phyloP scores from a whole-genome alignment of 1,140 invertebrate genomes.

The Cardiocondyla obscurior region DNA sequence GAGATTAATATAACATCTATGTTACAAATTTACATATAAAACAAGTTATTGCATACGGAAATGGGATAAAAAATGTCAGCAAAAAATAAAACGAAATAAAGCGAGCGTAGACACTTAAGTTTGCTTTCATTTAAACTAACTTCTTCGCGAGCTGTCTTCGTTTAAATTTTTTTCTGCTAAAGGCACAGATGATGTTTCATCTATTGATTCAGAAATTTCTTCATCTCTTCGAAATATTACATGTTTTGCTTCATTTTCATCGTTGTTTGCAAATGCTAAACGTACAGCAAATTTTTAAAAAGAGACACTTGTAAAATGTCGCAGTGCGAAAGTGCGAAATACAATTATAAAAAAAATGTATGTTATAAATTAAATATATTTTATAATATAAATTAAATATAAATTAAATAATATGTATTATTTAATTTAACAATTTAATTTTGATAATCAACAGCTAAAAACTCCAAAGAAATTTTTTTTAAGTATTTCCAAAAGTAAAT shows the following conservation, averaged over 20 bases:
- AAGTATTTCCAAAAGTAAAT: not conserved
- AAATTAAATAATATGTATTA: no score
- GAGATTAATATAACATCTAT: not conserved
- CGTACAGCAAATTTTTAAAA: not conserved
- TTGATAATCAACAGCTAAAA: not conserved
- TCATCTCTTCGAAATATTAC: constrained; percentile 14
- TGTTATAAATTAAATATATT: no score
- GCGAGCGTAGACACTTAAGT: constrained; percentile 31
- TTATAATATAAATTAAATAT: no score
- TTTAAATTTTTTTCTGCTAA: constrained; percentile 25
- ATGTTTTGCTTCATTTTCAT: not conserved
- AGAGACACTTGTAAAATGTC: not conserved
- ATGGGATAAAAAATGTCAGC: not conserved
- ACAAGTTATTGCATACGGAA: not conserved
- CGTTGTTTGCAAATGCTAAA: not conserved
- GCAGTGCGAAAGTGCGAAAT: not conserved
- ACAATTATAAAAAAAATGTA: no score
- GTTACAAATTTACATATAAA: not conserved
- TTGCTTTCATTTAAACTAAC: not conserved
- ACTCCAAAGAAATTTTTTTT: not conserved
- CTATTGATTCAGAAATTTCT: constrained; percentile 28
- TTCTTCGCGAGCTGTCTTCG: not conserved
- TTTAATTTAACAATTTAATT: not conserved
- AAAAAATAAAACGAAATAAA: not conserved
- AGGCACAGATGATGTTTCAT: not conserved